Evolutionary conservation across 2,113 vertebrate species (phyloP).

Genomic region (Serinus canaria): DNA sequence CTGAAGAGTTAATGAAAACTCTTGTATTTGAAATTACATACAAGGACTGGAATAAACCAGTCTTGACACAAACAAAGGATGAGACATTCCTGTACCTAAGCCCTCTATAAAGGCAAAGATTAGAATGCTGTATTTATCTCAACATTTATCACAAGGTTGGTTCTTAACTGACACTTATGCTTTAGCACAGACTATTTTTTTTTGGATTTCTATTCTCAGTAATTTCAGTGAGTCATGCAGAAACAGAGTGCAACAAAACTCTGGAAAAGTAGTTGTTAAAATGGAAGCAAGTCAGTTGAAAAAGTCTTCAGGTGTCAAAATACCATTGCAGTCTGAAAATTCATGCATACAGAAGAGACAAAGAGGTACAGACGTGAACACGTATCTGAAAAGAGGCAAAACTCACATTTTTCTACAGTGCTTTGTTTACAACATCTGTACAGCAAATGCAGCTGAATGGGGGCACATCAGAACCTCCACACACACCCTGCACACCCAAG

Average conservation of each 20-base stretch:
- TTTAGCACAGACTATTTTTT: neutral
- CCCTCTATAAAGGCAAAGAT: neutral
- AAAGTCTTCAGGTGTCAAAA: neutral
- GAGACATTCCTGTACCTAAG: neutral
- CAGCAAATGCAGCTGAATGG: neutral
- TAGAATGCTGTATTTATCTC: neutral
- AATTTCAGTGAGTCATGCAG: neutral
- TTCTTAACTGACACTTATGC: neutral
- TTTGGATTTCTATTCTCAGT: neutral
- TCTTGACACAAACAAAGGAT: neutral
- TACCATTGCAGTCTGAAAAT: neutral
- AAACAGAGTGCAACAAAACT: neutral
- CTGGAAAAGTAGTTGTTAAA: neutral
- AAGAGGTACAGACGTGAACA: neutral
- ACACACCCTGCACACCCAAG: fast-evolving
- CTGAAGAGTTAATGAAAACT: neutral
- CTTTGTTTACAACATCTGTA: neutral
- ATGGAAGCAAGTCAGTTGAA: neutral
- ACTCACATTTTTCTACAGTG: neutral
- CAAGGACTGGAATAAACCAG: neutral
- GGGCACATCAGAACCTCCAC: neutral
- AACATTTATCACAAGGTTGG: neutral
- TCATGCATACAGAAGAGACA: neutral
- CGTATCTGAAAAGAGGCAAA: neutral
- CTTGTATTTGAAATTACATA: neutral